A percentile compares a stretch with the other conserved stretches of the same genome.
Conservation (phyloP, 2,113 vertebrate genomes). For the Thermophis baileyi region DNA sequence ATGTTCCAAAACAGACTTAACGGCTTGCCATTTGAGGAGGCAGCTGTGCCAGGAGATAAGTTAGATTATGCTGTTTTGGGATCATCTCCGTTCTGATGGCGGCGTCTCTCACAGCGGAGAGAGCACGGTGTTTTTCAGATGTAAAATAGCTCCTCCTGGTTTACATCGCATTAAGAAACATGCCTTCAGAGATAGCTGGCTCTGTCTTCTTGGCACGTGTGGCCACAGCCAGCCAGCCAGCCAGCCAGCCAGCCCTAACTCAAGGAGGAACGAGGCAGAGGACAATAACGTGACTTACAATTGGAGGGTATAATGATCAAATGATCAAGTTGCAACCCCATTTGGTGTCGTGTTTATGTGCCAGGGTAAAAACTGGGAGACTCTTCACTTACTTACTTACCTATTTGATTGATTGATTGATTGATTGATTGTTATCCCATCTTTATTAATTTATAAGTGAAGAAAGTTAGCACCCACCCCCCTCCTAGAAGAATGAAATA, state of each 20-base stretch:
- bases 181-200: slow-evolving; percentile 14
- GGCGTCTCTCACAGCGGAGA: slow-evolving; percentile 43
- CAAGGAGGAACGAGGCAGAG: not conserved
- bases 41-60: slow-evolving; percentile 60
- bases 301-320: slow-evolving; percentile 29
- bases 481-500: too few species aligned
- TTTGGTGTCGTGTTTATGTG: not conserved
- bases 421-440: too few species aligned
- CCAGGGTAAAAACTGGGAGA: not conserved
- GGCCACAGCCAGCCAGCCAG: slow-evolving; percentile 48
- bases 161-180: slow-evolving; percentile 1
- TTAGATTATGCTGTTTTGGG: slow-evolving; percentile 44
- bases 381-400: not conserved
- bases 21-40: slow-evolving; percentile 36
- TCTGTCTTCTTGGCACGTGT: slow-evolving; percentile 41
- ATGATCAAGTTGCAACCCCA: not conserved
- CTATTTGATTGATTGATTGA: too few species aligned
- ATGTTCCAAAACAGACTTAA: slow-evolving; percentile 48
- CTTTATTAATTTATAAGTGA: too few species aligned
- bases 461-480: too few species aligned
- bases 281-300: slow-evolving; percentile 22
- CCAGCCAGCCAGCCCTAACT: slow-evolving; percentile 39
- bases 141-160: slow-evolving; percentile 32
- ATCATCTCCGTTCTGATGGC: not conserved
- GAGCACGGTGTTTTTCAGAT: slow-evolving; percentile 3